These are phyloP conservation scores for Catocala fraxini DNA, from an alignment of 2,888 invertebrate species.

Conservation along the genomic window DNA sequence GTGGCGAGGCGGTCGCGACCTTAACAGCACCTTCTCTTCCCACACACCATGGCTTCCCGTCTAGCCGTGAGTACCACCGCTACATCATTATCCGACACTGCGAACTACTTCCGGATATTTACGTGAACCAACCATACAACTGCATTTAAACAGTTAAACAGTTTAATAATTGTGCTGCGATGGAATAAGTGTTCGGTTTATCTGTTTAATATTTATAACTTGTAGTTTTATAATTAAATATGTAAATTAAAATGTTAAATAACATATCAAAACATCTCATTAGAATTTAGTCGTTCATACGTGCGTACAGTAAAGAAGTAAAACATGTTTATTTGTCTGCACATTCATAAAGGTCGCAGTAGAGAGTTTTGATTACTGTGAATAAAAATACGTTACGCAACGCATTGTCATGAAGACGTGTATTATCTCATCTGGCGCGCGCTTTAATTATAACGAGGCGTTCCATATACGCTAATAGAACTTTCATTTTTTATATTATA, in stretches of 20 bases:
- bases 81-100: slow-evolving; percentile 34
- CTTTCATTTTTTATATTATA: slow-evolving; percentile 56
- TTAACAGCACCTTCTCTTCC: slow-evolving; percentile 54
- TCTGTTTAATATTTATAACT: neutral
- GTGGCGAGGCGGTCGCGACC: slow-evolving; percentile 56
- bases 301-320: slow-evolving; percentile 5
- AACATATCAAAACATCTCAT: neutral
- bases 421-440: slow-evolving; percentile 23
- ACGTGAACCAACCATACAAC: neutral
- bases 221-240: too few species aligned
- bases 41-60: slow-evolving; percentile 76
- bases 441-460: slow-evolving; percentile 18
- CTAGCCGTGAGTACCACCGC: slow-evolving; percentile 74
- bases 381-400: slow-evolving; percentile 34
- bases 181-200: neutral
- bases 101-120: slow-evolving; percentile 36
- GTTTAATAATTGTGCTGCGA: slow-evolving; percentile 1
- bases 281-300: too few species aligned
- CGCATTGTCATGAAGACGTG: slow-evolving; percentile 30
- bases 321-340: slow-evolving; percentile 16
- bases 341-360: slow-evolving; percentile 31
- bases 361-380: slow-evolving; percentile 43
- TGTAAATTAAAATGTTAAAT: neutral
- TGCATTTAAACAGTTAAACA: neutral
- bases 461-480: slow-evolving; percentile 23